A percentile compares a stretch with the other conserved stretches of the same genome.
phyloP scores from a whole-genome alignment of 2,113 vertebrate species.

The Aplodontia rufa region DNA sequence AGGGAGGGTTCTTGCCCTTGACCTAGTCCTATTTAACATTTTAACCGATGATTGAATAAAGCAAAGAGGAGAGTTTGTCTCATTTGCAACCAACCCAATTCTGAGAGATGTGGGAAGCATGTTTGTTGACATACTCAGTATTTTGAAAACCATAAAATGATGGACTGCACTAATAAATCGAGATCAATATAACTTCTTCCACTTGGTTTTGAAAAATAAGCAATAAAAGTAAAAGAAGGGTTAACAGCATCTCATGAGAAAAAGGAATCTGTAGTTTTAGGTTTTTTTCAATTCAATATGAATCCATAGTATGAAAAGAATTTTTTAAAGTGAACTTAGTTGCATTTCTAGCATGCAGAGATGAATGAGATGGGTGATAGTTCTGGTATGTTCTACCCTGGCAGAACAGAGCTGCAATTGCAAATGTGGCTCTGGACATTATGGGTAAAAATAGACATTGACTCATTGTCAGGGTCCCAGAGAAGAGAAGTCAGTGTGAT shows the following conservation, averaged over 20 bases:
- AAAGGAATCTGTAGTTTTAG: not conserved
- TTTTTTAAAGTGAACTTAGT: not conserved
- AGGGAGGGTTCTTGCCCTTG: not conserved
- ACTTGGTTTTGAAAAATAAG: not conserved
- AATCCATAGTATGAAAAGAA: not conserved
- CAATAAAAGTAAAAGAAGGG: not conserved
- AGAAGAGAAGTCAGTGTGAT: not conserved
- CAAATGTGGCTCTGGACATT: not conserved
- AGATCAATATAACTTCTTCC: not conserved
- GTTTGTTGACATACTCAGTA: not conserved
- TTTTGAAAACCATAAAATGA: not conserved
- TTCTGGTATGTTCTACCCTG: not conserved
- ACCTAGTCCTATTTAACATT: not conserved
- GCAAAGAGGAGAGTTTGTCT: not conserved
- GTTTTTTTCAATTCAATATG: constrained; percentile 18
- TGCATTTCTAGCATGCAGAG: not conserved
- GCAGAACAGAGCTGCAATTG: not conserved
- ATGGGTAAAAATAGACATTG: not conserved
- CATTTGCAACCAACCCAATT: not conserved
- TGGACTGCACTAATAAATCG: not conserved
- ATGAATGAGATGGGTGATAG: not conserved
- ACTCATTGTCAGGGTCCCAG: not conserved
- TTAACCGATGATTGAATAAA: constrained; percentile 22
- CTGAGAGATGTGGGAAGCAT: not conserved
- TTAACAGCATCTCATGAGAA: not conserved